Conservation (phyloP, 2,888 invertebrate genomes). For the Cephus spinipes region DNA sequence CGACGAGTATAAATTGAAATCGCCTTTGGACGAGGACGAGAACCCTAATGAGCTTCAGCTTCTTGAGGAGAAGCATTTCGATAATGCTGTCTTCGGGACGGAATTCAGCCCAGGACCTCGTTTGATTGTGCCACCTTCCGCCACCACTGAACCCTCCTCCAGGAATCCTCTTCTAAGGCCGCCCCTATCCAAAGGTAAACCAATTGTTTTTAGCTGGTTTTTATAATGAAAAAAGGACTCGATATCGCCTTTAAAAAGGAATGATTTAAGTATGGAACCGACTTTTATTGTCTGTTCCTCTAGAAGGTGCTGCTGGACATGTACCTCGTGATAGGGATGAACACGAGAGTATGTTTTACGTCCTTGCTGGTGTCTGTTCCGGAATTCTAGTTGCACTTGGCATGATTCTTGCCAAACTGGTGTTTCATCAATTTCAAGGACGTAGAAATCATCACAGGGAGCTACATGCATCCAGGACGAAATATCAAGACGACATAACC, state of each 20-base stretch:
- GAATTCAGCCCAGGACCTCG: slow-evolving; percentile 22
- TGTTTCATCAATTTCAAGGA: slow-evolving; percentile 14
- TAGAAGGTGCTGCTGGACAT: neutral
- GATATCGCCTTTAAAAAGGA: neutral
- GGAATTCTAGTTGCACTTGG: slow-evolving; percentile 21
- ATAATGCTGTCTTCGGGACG: slow-evolving; percentile 22
- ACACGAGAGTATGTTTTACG: slow-evolving; percentile 23
- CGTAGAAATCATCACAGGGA: slow-evolving; percentile 13
- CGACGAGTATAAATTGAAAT: slow-evolving; percentile 20
- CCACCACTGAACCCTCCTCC: slow-evolving; percentile 16
- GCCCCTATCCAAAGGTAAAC: slow-evolving; percentile 17
- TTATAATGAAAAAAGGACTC: neutral
- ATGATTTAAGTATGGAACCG: neutral
- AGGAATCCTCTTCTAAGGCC: slow-evolving; percentile 13
- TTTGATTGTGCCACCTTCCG: slow-evolving; percentile 16
- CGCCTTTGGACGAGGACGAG: slow-evolving; percentile 19
- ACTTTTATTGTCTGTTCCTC: neutral
- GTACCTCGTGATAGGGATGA: neutral
- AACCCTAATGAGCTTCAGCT: slow-evolving; percentile 14
- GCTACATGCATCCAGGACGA: slow-evolving; percentile 8
- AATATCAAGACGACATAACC: slow-evolving; percentile 17
- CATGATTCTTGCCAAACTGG: slow-evolving; percentile 13
- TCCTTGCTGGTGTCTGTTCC: slow-evolving; percentile 20
- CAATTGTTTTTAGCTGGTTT: neutral
- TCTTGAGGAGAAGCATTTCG: slow-evolving; percentile 23